Evolutionary conservation across 2,797 vertebrate species (phyloP), one percentile per base, ranked within the genome.

Genomic region (Brachymystax lenok): DNA sequence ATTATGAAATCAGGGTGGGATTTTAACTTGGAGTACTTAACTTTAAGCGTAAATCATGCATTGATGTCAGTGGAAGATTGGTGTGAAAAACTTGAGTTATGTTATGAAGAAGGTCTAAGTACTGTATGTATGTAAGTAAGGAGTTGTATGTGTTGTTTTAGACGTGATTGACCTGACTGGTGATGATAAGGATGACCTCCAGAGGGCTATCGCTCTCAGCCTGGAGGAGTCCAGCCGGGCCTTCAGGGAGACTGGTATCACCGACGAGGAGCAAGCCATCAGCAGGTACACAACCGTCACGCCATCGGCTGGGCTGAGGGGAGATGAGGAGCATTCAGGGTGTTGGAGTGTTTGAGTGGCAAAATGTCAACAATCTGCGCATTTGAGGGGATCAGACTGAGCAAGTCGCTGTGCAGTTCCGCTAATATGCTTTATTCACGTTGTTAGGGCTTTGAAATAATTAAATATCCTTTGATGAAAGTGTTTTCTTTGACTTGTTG

Each of bases 121-220:
- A 69, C 19, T n/a, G 1, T 40, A 35, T 69, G 19, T n/a, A 46
- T 28, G 64, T 16, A 27, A 28, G 28, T 28, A 14, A 46, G 24
- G 4, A 67, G 28, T 28, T 30, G 14, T 52, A 27, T 27, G n/a
- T 66, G 24, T 80, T 88, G 82, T 91, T 95, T 88, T 93, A 99
- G 98, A 97, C 93, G 97, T 98, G 85, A 98, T 99, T 84, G 98
- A 99, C 93, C 95, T 99, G 91, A 99, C 98, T 77, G 98, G 97
- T 77, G 98, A 99, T 85, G 98, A 99, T 94, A 99, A 99, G 95
- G 98, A 99, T 96, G 98, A 99, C 94, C 96, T 99, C 88, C 98
- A 99, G 94, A 96, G 97, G 88, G 98, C 98, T 73, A 99, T 99
- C 79, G 98, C 98, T 85, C 96, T 99, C 92, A 99, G 98, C 90